Conservation (phyloP, 2,113 vertebrate species). For the Leptobrachium leishanense region DNA sequence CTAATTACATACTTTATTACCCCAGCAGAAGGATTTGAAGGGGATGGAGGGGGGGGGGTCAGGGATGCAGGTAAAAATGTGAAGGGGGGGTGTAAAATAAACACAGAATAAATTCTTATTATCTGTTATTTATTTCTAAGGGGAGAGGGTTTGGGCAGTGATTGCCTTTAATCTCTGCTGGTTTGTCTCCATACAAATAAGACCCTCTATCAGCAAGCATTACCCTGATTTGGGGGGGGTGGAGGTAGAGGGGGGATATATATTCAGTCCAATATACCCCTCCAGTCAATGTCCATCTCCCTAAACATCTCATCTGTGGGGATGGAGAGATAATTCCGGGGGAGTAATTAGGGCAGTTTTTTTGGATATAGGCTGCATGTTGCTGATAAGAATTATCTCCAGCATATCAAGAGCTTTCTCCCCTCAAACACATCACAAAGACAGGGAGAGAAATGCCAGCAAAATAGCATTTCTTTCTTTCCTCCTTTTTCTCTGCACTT, state of each 20-base stretch:
- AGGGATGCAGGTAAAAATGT: too few species aligned
- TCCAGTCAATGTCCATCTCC: slow-evolving; percentile 55
- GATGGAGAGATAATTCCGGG: slow-evolving; percentile 59
- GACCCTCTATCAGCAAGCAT: too few species aligned
- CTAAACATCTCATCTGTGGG: slow-evolving; percentile 62
- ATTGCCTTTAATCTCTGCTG: too few species aligned
- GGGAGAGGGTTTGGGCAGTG: too few species aligned
- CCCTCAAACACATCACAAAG: slow-evolving; percentile 68
- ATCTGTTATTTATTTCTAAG: too few species aligned
- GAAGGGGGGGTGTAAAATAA: too few species aligned
- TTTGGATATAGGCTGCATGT: slow-evolving; percentile 67
- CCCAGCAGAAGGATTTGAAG: too few species aligned
- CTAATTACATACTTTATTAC: slow-evolving; percentile 10
- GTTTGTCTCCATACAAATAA: too few species aligned
- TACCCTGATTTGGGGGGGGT: too few species aligned
- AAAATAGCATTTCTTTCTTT: slow-evolving; percentile 57
- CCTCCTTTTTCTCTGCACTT: slow-evolving; percentile 13
- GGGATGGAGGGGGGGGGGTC: too few species aligned
- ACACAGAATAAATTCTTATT: too few species aligned
- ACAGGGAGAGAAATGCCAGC: slow-evolving; percentile 70
- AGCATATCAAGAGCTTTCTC: slow-evolving; percentile 68
- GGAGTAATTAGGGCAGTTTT: slow-evolving; percentile 77
- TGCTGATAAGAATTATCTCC: slow-evolving; percentile 76
- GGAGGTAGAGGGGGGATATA: too few species aligned
- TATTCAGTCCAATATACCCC: slow-evolving; percentile 13